These are phyloP conservation scores for Carcharodon carcharias DNA, from an alignment of 2,797 vertebrate genomes.

Conservation along the genomic window DNA sequence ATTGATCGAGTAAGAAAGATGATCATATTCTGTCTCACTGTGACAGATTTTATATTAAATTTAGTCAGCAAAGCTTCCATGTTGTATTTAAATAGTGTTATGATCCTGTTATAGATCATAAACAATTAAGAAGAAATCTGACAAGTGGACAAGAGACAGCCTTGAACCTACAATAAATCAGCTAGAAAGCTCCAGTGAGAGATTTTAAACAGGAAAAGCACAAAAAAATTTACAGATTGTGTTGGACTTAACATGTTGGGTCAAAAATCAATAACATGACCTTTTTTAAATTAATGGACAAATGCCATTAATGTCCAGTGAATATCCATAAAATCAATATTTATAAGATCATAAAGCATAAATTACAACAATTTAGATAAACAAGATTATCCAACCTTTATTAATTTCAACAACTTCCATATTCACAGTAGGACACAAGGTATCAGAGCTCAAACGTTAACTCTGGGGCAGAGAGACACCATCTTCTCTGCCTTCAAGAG, in stretches of 20 bases:
- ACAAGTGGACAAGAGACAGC: not conserved
- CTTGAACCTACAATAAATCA: not conserved
- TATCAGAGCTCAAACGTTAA: not conserved
- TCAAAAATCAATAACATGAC: not conserved
- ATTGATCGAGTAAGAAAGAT: not conserved
- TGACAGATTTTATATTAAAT: not conserved
- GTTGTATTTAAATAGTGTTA: not conserved
- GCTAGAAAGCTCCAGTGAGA: not conserved
- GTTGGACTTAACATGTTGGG: too few species aligned
- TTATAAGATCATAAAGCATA: not conserved
- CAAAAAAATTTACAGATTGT: not conserved
- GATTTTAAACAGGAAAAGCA: not conserved
- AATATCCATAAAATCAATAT: not conserved
- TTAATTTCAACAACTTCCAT: not conserved
- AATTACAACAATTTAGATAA: not conserved
- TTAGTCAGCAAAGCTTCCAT: not conserved
- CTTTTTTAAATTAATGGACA: not conserved
- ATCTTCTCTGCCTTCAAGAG: not conserved
- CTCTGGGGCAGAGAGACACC: not conserved
- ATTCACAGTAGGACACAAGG: not conserved
- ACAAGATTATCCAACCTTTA: not conserved
- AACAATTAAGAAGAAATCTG: too few species aligned
- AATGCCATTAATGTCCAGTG: not conserved
- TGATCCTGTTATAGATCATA: too few species aligned
- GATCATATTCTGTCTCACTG: not conserved